Conservation (phyloP, 1,140 invertebrate genomes). For the Musca vetustissima region DNA sequence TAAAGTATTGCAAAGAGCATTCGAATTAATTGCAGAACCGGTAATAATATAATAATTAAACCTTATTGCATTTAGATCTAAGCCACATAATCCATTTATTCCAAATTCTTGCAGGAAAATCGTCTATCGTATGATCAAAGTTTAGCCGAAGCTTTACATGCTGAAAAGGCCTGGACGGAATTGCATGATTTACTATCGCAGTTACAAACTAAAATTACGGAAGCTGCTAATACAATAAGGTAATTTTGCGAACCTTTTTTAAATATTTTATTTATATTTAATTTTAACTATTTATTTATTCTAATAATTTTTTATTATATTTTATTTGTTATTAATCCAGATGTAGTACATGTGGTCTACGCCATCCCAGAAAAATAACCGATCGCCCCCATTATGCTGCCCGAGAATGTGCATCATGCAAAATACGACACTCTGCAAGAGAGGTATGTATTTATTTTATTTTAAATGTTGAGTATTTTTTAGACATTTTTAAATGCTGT, state of each 20-base stretch:
- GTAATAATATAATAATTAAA: conserved; percentile 58
- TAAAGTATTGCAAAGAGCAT: conserved; percentile 91
- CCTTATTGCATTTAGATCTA: not conserved
- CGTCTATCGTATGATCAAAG: conserved; percentile 73
- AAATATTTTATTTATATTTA: too few relatives aligned
- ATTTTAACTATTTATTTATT: not conserved
- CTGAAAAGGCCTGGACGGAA: conserved; percentile 82
- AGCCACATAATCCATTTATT: not conserved
- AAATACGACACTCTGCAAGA: conserved; percentile 87
- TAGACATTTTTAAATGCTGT: too few relatives aligned
- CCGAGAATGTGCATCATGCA: conserved; percentile 84
- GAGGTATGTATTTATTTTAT: conserved; percentile 69
- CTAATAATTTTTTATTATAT: too few relatives aligned
- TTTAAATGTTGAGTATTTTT: too few relatives aligned
- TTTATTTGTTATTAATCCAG: conserved; percentile 41
- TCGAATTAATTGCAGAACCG: conserved; percentile 91
- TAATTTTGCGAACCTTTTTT: conserved; percentile 35
- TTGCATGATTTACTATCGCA: conserved; percentile 79
- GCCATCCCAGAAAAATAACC: conserved; percentile 82
- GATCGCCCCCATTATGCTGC: conserved; percentile 87
- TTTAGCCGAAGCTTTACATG: conserved; percentile 73
- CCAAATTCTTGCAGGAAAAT: conserved; percentile 69
- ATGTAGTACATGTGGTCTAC: conserved; percentile 87
- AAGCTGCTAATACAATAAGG: conserved; percentile 85
- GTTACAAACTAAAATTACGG: conserved; percentile 90